A percentile compares a stretch with the other conserved stretches of the same genome.
These are phyloP conservation scores for Euschistus heros DNA, from an alignment of 1,140 invertebrate genomes.

Conservation along the genomic window DNA sequence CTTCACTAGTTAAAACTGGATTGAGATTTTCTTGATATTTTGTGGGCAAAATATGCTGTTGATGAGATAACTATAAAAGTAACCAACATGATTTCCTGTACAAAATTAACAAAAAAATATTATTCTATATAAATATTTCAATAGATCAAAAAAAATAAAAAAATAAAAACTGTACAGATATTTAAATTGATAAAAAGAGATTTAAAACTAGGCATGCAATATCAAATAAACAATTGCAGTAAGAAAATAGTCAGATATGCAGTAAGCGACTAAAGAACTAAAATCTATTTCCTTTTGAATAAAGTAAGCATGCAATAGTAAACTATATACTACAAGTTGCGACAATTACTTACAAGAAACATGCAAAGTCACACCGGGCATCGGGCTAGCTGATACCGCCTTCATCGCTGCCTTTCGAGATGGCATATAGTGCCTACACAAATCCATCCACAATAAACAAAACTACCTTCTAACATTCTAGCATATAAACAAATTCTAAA, in stretches of 20 bases:
- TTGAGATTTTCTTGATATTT: no score
- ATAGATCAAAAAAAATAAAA: background rate
- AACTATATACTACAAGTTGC: background rate
- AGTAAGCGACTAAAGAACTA: no score
- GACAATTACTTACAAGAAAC: constrained; percentile 15
- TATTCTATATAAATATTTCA: background rate
- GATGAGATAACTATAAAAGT: no score
- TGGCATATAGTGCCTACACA: constrained; percentile 28
- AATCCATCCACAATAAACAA: constrained; percentile 17
- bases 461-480: background rate
- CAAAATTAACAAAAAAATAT: background rate
- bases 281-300: no score
- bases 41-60: no score
- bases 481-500: no score
- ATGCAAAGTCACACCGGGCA: constrained; percentile 21
- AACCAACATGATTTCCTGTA: no score
- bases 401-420: constrained; percentile 26
- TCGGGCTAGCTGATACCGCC: background rate
- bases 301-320: no score
- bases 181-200: no score
- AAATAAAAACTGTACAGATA: no score
- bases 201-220: background rate
- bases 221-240: background rate
- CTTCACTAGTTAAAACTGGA: no score
- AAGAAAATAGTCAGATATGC: background rate